These are phyloP conservation scores for Tiliacea aurago DNA, from an alignment of 2,888 invertebrate genomes.

Conservation along the genomic window DNA sequence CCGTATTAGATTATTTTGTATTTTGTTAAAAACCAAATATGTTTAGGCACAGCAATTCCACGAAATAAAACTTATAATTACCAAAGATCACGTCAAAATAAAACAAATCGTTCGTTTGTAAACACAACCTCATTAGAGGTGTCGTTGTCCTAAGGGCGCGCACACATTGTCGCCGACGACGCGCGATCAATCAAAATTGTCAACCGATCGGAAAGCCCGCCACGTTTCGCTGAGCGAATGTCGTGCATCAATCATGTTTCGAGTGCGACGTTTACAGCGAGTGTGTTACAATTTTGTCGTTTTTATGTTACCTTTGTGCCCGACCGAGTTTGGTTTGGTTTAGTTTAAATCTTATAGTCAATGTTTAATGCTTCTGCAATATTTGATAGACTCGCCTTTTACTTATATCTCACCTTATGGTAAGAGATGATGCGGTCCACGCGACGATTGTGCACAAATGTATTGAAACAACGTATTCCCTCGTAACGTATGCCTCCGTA, in stretches of 20 bases:
- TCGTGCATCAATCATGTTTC: slow-evolving; percentile 85
- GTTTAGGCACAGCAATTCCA: neutral
- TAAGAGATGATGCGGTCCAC: neutral
- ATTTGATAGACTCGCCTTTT: neutral
- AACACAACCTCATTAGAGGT: slow-evolving; percentile 76
- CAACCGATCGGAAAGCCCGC: slow-evolving; percentile 87
- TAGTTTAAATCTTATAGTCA: slow-evolving; percentile 14
- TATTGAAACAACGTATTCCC: neutral
- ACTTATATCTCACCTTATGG: neutral
- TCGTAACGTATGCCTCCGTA: too few relatives aligned
- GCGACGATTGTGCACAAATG: too few relatives aligned
- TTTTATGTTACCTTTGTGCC: slow-evolving; percentile 56
- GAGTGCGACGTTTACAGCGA: slow-evolving; percentile 70
- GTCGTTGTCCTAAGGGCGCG: slow-evolving; percentile 62
- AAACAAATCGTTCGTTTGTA: slow-evolving; percentile 68
- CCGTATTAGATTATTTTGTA: neutral
- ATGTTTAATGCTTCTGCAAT: neutral
- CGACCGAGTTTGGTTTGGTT: slow-evolving; percentile 40
- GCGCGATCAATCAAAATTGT: slow-evolving; percentile 89
- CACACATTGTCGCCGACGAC: slow-evolving; percentile 63
- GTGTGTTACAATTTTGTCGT: slow-evolving; percentile 67
- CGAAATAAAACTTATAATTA: neutral
- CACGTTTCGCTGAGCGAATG: slow-evolving; percentile 80
- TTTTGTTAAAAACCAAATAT: neutral
- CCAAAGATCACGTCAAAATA: slow-evolving; percentile 39